phyloP scores from a whole-genome alignment of 2,797 vertebrate genomes.

The Gobionotothen gibberifrons region DNA sequence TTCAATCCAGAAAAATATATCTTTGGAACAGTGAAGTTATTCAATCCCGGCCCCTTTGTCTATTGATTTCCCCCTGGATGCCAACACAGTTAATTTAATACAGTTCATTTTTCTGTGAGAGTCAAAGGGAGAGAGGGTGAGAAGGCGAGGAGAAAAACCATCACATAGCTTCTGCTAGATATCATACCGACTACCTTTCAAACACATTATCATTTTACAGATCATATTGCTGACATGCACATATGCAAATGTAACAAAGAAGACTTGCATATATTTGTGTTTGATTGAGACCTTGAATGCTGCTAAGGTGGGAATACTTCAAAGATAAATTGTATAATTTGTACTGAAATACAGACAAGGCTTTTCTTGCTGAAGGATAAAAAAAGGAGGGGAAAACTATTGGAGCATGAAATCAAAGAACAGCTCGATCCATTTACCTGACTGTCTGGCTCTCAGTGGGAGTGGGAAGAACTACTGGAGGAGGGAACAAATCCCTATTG shows the following conservation, averaged over 20 bases:
- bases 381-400: not conserved
- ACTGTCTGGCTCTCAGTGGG: slow-evolving; percentile 10
- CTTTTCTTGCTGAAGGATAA: not conserved
- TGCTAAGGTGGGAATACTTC: slow-evolving; percentile 21
- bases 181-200: slow-evolving; percentile 36
- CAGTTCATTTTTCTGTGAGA: slow-evolving; percentile 51
- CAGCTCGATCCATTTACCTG: slow-evolving; percentile 35
- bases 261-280: not conserved
- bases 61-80: slow-evolving; percentile 63
- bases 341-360: not conserved
- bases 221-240: not conserved
- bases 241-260: slow-evolving; percentile 22
- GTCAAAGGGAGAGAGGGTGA: slow-evolving; percentile 1
- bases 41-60: slow-evolving; percentile 17
- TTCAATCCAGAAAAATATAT: slow-evolving; percentile 26
- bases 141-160: slow-evolving; percentile 12
- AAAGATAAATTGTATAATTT: slow-evolving; percentile 18
- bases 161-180: slow-evolving; percentile 15
- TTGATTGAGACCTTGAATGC: slow-evolving; percentile 29
- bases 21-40: slow-evolving; percentile 28
- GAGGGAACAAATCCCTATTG: slow-evolving; percentile 24
- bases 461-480: slow-evolving; percentile 6
- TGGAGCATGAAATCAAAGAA: slow-evolving; percentile 35
- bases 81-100: slow-evolving; percentile 57
- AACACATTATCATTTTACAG: slow-evolving; percentile 25